Conservation (phyloP, 2,797 vertebrate genomes). For the Scomberomorus guttatus region DNA sequence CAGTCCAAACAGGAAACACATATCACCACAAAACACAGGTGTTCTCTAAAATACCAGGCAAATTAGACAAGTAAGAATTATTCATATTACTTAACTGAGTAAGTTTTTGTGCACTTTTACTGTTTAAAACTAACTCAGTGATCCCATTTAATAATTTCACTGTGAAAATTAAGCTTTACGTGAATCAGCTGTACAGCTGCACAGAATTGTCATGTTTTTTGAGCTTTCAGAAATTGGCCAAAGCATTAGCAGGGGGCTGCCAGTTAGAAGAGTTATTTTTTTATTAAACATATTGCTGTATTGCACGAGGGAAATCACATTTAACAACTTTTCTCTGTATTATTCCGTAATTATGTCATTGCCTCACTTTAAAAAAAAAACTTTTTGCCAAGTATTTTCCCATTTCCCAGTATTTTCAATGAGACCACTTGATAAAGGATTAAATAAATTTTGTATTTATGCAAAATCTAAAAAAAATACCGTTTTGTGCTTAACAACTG, state of each 20-base stretch:
- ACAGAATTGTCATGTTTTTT: neutral
- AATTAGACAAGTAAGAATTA: neutral
- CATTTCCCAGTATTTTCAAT: too few relatives aligned
- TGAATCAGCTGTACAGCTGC: neutral
- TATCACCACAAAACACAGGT: neutral
- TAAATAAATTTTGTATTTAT: neutral
- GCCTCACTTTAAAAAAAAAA: neutral
- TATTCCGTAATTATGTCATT: neutral
- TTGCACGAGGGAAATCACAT: neutral
- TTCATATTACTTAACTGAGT: neutral
- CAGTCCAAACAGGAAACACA: neutral
- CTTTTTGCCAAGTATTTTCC: neutral
- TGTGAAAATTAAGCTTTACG: neutral
- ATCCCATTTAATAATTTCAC: neutral
- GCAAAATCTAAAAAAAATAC: neutral
- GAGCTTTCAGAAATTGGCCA: neutral
- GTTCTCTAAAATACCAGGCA: neutral
- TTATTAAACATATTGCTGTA: neutral
- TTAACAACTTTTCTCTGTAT: neutral
- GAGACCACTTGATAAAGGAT: neutral
- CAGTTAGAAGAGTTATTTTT: neutral
- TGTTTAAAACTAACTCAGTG: neutral
- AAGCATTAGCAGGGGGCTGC: too few relatives aligned
- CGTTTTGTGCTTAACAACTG: neutral
- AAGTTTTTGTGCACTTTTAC: neutral